Base-by-base conservation (phyloP, 2,888 invertebrate genomes). In the Drosophila paranaensis region DNA sequence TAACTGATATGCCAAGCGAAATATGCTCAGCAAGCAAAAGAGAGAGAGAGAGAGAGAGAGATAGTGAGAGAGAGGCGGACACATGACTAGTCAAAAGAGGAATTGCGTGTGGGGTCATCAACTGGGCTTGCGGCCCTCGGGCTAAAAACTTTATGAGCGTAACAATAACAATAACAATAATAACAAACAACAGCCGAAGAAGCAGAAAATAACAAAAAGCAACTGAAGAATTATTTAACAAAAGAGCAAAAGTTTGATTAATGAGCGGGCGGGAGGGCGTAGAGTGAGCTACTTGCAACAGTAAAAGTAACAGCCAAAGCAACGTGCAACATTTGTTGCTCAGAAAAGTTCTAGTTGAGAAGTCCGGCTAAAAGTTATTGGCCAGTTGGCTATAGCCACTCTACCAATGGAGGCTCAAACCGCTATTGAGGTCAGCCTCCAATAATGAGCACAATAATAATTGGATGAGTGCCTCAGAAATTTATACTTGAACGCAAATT, bases 61-160 rank as follows among this genome's bases (percentile, higher is more conserved):
- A 25, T 46, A 16, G 45, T 16, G 55, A 16, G 42, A 6, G 11
- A 16, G n/a, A 48, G 27, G 51, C 35, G 14, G 16, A 33, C 48
- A 33, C 48, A 50, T 46, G 27, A 40, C 11, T 25, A 27, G 30
- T 30, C 25, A 27, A 46, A 46, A 45, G 55, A 55, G 46, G 45
- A n/a, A 61, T 74, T 79, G 79, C 53, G 65, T 75, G 80, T 43
- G 77, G 77, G 77, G 81, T 77, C 77, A 77, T 62, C 77, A 80
- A 76, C 77, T 76, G 71, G 55, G 56, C 33, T 43, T 14, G 13
- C n/a, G 33, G 39, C 13, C 35, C 43, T 46, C 55, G 51, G 51
- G 48, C 60, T 60, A 61, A 42, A 75, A 75, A 70, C 60, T 69
- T 78, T 81, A 81, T 69, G 69, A 60, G 66, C 81, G 63, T 65